Conservation (phyloP, 2,888 invertebrate species). For the Uropetala carovei region DNA sequence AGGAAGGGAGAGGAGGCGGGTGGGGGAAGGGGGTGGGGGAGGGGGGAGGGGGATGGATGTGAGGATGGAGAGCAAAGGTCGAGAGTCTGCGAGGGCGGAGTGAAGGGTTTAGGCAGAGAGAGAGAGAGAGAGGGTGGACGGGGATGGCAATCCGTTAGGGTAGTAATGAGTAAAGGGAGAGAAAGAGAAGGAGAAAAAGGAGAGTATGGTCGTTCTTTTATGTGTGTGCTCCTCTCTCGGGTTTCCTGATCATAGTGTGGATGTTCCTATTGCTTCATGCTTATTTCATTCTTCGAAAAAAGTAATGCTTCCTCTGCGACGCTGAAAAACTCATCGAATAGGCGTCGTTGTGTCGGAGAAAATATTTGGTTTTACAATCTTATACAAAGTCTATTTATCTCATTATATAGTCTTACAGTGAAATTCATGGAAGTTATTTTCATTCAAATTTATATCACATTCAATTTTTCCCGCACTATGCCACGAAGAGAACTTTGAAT, state of each 20-base stretch:
- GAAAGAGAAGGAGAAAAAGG: background rate
- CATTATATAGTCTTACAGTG: too few species aligned
- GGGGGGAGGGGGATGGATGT: slow-evolving; percentile 12
- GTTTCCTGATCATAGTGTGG: slow-evolving; percentile 46
- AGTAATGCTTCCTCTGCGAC: background rate
- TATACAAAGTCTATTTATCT: too few species aligned
- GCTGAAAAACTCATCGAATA: background rate
- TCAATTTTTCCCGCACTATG: too few species aligned
- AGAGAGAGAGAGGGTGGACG: background rate
- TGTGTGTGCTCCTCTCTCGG: slow-evolving; percentile 53
- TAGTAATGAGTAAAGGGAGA: slow-evolving; percentile 53
- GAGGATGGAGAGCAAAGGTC: slow-evolving; percentile 55
- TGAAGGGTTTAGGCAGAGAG: background rate
- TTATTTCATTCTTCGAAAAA: slow-evolving; percentile 3
- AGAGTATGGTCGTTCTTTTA: slow-evolving; percentile 32
- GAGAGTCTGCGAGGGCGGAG: slow-evolving; percentile 21
- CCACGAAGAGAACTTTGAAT: too few species aligned
- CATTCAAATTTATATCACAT: too few species aligned
- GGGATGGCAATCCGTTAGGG: slow-evolving; percentile 54
- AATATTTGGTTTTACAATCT: background rate
- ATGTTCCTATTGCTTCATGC: slow-evolving; percentile 52
- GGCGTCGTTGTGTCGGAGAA: background rate
- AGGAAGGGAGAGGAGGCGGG: slow-evolving; percentile 9
- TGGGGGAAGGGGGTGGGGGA: background rate
- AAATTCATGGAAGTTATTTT: too few species aligned